Evolutionary conservation across 2,113 vertebrate species (phyloP), one percentile per base, ranked within the genome.

Genomic region (Marcusenius ussheri): DNA sequence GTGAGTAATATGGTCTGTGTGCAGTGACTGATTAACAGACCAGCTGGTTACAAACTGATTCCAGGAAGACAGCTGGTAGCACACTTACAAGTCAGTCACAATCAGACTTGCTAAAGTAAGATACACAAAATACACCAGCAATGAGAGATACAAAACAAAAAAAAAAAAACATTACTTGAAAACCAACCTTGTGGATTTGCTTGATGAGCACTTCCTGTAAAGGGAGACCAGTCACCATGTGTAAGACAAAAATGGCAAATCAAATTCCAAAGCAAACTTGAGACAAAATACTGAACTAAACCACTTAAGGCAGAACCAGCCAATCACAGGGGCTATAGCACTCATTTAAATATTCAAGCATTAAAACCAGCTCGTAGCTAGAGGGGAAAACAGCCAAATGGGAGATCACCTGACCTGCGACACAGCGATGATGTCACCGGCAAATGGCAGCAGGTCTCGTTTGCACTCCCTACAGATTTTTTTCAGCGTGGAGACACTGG

Each of bases 381-480:
- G 24, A 42, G 74, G 74, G 15, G 35, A 19, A 80, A 35, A 35
- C 3, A 74, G 27, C 13, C 17, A 83, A 46, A 70, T 45, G 58
- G 1, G 7, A 35, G 39, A 35, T 4, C 53, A 56, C 27, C 93
- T 66, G 94, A 99, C 98, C 98, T 99, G 98, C 1, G 98, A 98
- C 90, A 97, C 97, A 0, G 96, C 95, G 0, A 99, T 96, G 6
- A 99, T 97, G 94, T 99, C 98, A 92, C 96, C 96, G 15, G 97
- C 96, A 2, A 97, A 98, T 42, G 97, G 97, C 0, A 94, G 94
- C 80, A 99, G 96, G 94, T 99, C 97, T 0, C 96, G 96, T 90
- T 96, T 97, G 95, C 98, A 99, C 93, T 99, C 98, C 88, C 98
- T 96, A 93, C 98, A 99, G 95, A 99, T 98, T 94, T 98, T 98